These are phyloP conservation scores for Huso huso DNA, from an alignment of 2,797 vertebrate genomes.

Conservation along the genomic window DNA sequence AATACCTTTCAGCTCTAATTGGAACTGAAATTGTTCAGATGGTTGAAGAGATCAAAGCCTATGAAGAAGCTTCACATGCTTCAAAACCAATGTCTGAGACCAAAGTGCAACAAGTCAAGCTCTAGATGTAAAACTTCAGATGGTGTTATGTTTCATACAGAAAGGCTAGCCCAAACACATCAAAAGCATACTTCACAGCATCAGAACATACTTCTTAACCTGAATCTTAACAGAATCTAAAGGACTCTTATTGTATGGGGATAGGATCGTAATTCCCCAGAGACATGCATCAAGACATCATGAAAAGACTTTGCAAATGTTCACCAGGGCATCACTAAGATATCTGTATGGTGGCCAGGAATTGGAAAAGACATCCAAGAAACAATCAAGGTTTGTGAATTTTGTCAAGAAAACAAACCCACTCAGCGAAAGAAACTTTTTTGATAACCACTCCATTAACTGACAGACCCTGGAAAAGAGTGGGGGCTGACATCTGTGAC, in stretches of 20 bases:
- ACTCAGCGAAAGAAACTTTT: constrained; percentile 5
- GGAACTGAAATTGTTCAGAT: not conserved
- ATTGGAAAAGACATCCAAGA: constrained; percentile 22
- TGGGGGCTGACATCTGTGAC: constrained; percentile 27
- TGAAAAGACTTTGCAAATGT: constrained; percentile 41
- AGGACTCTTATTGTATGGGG: no score
- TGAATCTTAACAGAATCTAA: no score
- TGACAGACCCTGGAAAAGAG: constrained; percentile 19
- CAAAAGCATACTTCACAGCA: constrained; percentile 12
- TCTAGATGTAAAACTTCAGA: constrained; percentile 6
- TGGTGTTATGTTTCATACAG: not conserved
- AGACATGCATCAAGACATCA: not conserved
- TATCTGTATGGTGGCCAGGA: constrained; percentile 27
- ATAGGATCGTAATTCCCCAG: constrained; percentile 7
- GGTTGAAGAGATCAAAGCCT: not conserved
- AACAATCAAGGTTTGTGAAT: not conserved
- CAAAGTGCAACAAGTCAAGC: not conserved
- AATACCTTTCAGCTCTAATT: not conserved
- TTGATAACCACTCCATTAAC: constrained; percentile 26
- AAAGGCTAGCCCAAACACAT: not conserved
- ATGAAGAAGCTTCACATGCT: not conserved
- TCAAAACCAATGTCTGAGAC: not conserved
- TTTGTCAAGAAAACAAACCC: not conserved
- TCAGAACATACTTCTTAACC: constrained; percentile 24
- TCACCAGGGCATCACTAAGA: constrained; percentile 37